Evolutionary conservation across 37 sponge, comb jelly and placozoan genomes (phyloP).

Genomic region (Aplysina aerophoba): DNA sequence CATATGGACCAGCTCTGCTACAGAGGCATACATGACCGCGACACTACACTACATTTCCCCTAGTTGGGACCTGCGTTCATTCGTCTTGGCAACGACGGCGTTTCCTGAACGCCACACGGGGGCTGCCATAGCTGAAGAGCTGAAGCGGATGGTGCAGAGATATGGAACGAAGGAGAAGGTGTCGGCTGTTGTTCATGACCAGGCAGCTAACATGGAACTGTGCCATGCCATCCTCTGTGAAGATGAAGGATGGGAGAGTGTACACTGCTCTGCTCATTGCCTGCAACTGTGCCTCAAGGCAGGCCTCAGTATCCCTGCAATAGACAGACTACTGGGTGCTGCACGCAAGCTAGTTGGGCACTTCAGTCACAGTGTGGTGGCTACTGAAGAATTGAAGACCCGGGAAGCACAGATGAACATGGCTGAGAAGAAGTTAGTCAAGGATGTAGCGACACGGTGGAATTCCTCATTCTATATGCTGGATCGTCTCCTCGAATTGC

Average conservation of each 20-base stretch:
- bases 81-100: too few species aligned
- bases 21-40: too few species aligned
- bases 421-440: not conserved
- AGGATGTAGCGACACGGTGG: not conserved
- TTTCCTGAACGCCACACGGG: too few species aligned
- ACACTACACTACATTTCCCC: too few species aligned
- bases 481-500: not conserved
- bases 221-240: not conserved
- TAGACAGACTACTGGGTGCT: not conserved
- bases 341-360: constrained; percentile 16
- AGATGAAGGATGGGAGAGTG: not conserved
- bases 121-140: too few species aligned
- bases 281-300: not conserved
- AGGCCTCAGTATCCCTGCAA: not conserved
- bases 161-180: not conserved
- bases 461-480: not conserved
- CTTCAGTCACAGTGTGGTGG: constrained; percentile 32
- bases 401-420: not conserved
- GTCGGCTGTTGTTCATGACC: too few species aligned
- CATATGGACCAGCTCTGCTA: too few species aligned
- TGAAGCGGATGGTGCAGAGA: too few species aligned
- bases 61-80: too few species aligned
- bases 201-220: too few species aligned
- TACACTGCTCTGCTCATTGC: constrained; percentile 15
- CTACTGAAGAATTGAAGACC: not conserved